Base-by-base conservation (phyloP, 2,888 invertebrate genomes). In the Lysandra bellargus region DNA sequence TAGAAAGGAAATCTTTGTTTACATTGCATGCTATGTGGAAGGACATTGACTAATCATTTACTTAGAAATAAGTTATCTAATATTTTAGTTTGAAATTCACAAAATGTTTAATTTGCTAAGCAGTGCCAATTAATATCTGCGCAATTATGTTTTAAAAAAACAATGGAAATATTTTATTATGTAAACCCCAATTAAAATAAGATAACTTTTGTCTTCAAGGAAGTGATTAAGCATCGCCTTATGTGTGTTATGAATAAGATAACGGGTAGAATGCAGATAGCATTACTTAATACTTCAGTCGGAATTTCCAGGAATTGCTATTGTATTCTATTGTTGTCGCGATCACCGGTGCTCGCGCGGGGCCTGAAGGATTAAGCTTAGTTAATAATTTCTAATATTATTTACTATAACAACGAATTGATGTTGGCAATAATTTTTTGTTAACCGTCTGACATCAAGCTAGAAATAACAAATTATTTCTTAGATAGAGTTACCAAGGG, bases 231-330 rank as follows among this genome's bases (percentile, higher is more conserved):
- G 33, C 64, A 64, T 69, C 33, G 69, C 69, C 69, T 64, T 33
- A 69, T 69, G 69, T 69, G 33, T 69, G 69, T 37, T 69, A 69
- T 69, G 14, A 69, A 69, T 69, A 33, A 33, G 69, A 69, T 69
- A 69, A 69, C 1, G 2, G 17, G 12, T 14, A 17, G 53, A 57
- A 57, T 17, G 17, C 6, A 69, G 14, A 23, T 64, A 64, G 12
- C 12, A 64, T 69, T 9, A 69, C 33, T 69, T 69, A n/a, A n/a
- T n/a, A n/a, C n/a, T n/a, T n/a, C n/a, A n/a, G n/a, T n/a, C n/a
- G n/a, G n/a, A n/a, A n/a, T n/a, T n/a, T n/a, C n/a, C n/a, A n/a
- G n/a, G n/a, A n/a, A n/a, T n/a, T n/a, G n/a, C n/a, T n/a, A n/a
- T n/a, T n/a, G n/a, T n/a, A n/a, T n/a, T n/a, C n/a, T n/a, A n/a